Evolutionary conservation across 30 jellyfish, hydroid and myxozoan species (phyloP), one percentile per base, ranked within the genome.

Genomic region (Hydractinia symbiolongicarpus): DNA sequence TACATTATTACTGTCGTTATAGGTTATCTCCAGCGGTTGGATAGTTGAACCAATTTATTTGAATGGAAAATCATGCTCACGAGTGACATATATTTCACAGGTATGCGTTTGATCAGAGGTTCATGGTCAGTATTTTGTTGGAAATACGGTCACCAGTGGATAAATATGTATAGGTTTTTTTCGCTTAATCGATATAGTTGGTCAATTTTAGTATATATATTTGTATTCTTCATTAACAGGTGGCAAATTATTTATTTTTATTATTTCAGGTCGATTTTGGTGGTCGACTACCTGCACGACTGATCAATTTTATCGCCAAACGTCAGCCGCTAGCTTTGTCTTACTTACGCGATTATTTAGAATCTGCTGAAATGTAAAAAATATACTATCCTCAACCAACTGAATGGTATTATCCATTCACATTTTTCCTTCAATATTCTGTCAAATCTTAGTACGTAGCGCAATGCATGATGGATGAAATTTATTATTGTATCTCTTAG

Each of bases 21-120:
- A 93, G 98, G 93, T 93, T 4, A 72, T 86, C 8, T 89, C 98
- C 54, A 87, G 98, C 81, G 98, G 98, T 4, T 93, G 98, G 98
- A 81, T 85, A 5, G 81, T 93, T 49, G 98, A 93, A 74, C 96
- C 98, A 4, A 84, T 86, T 10, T 20, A 76, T 50, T 79, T 61
- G 51, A 68, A 84, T 67, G 96, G 98, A 55, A 76, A 60, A 54
- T 84, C 76, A 7, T 93, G 98, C 60, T 93, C 98, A 2, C 86
- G 77, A 7, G 98, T 93, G 70, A 93, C 98, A 3, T 93, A 93
- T 60, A 58, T 93, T 21, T 87, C 98, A 49, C 98, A 93, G 98
- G 98, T 93, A 73, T 30, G 10, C 55, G 30, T 72, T 9, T 30
- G 44, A 6, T 64, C 19, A 6, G 40, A 64, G 8, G 9, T 64